phyloP scores from a whole-genome alignment of 2,113 vertebrate species.

The Platysternon megacephalum region DNA sequence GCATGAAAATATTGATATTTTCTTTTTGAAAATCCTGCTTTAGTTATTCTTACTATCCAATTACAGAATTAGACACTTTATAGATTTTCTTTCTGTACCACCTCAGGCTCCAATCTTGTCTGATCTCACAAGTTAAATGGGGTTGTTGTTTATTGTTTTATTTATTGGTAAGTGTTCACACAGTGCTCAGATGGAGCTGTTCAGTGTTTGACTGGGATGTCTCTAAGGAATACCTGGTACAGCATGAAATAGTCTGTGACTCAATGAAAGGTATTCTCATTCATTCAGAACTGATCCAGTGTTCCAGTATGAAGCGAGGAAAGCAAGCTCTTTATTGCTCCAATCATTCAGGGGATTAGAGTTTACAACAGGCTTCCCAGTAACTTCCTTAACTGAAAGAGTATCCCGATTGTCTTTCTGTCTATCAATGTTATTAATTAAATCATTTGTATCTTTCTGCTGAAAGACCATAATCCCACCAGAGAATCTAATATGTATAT shows the following conservation, averaged over 20 bases:
- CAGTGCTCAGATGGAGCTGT: background rate
- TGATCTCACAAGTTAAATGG: slow-evolving; percentile 30
- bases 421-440: background rate
- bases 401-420: background rate
- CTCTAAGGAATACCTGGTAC: background rate
- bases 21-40: slow-evolving; percentile 42
- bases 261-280: background rate
- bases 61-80: slow-evolving; percentile 59
- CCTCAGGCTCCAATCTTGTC: slow-evolving; percentile 15
- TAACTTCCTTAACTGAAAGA: background rate
- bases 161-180: background rate
- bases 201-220: background rate
- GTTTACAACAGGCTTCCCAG: background rate
- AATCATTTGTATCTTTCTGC: background rate
- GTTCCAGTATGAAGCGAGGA: background rate
- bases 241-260: background rate
- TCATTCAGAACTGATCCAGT: background rate
- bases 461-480: background rate
- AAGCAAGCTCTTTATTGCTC: background rate
- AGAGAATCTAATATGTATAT: background rate
- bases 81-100: slow-evolving; percentile 17
- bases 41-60: slow-evolving; percentile 34
- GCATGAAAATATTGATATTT: slow-evolving; percentile 50
- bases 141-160: slow-evolving; percentile 9
- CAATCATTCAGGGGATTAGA: background rate